These are phyloP conservation scores for Melangyna quadrimaculata DNA, from an alignment of 2,888 invertebrate genomes.

Conservation along the genomic window DNA sequence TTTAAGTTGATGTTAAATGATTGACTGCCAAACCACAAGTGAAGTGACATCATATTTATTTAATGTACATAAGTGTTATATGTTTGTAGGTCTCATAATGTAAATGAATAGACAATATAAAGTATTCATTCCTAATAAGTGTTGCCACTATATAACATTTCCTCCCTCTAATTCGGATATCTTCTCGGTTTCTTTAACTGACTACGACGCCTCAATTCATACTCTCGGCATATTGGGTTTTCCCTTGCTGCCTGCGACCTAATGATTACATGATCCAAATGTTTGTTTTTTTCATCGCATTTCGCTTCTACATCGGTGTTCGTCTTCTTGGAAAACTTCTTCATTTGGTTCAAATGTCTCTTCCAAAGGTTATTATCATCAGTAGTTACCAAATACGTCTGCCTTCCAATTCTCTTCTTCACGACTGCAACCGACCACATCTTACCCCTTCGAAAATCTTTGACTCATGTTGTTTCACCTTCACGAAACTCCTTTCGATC, in stretches of 20 bases:
- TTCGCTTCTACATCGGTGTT: background rate
- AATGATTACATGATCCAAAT: background rate
- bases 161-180: background rate
- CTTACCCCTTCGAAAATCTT: conserved; percentile 5
- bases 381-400: background rate
- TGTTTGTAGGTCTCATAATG: too few relatives aligned
- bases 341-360: background rate
- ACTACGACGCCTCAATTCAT: background rate
- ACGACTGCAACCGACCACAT: background rate
- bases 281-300: background rate
- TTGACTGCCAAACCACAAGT: too few relatives aligned
- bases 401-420: background rate
- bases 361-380: background rate
- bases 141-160: background rate
- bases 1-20: too few relatives aligned
- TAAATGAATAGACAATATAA: too few relatives aligned
- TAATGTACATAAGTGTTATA: too few relatives aligned
- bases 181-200: background rate
- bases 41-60: too few relatives aligned
- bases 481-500: background rate
- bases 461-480: conserved; percentile 11
- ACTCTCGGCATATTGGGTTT: background rate
- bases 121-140: background rate
- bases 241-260: background rate
- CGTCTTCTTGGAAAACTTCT: background rate